Conservation (phyloP, 2,113 vertebrate genomes). For the Protomyctophum bolini region DNA sequence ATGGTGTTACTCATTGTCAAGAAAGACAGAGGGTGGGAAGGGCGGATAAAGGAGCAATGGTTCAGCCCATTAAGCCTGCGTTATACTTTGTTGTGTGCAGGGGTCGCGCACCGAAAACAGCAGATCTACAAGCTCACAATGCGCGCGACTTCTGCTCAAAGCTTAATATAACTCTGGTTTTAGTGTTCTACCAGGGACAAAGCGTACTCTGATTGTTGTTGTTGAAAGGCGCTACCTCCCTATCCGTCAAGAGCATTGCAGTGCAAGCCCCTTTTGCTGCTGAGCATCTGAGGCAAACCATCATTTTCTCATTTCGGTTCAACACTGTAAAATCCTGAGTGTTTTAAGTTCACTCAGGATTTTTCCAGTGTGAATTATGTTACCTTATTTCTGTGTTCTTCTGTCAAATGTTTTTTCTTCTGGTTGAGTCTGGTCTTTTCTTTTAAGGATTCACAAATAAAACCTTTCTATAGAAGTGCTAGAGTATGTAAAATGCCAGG, state of each 20-base stretch:
- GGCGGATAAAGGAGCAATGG: background rate
- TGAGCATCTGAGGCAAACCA: conserved; percentile 59
- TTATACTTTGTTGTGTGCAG: too few relatives aligned
- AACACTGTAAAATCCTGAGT: background rate
- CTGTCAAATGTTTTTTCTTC: conserved; percentile 25
- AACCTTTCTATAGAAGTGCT: conserved; percentile 29
- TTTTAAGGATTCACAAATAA: conserved; percentile 31
- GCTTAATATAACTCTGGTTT: too few relatives aligned
- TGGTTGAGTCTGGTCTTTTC: conserved; percentile 20
- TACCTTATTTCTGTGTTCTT: conserved; percentile 31
- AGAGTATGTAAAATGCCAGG: conserved; percentile 26
- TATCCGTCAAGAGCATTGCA: conserved; percentile 7
- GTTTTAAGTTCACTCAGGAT: conserved; percentile 41
- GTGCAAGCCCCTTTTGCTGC: conserved; percentile 5
- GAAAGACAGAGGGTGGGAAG: conserved; percentile 25
- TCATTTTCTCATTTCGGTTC: conserved; percentile 28
- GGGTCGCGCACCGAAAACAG: too few relatives aligned
- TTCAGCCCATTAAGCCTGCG: background rate
- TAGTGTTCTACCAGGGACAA: conserved; percentile 7
- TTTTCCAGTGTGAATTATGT: conserved; percentile 14
- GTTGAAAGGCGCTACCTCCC: background rate
- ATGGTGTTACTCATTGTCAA: background rate
- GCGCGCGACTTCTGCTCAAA: too few relatives aligned
- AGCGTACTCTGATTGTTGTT: background rate
- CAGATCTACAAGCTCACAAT: too few relatives aligned